phyloP scores from a whole-genome alignment of 2,888 invertebrate species.

The Clanis bilineata region DNA sequence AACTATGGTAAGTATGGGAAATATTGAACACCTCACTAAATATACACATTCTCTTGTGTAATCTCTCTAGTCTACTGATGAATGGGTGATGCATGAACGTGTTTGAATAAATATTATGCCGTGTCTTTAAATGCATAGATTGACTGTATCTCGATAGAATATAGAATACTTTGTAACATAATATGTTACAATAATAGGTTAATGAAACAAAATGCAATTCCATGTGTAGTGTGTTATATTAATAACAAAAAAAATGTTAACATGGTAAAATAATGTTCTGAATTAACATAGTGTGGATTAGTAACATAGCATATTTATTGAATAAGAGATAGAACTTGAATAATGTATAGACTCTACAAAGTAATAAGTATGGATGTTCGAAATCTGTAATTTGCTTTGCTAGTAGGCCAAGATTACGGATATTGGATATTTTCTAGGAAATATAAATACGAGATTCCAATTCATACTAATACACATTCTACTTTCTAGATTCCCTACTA shows the following conservation, averaged over 20 bases:
- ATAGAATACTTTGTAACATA: no score
- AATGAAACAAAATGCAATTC: no score
- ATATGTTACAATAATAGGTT: no score
- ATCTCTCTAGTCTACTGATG: not conserved
- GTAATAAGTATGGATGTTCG: no score
- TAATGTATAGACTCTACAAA: not conserved
- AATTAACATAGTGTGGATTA: not conserved
- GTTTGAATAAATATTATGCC: no score
- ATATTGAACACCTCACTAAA: not conserved
- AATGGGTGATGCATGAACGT: not conserved
- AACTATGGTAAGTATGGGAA: conserved; percentile 64
- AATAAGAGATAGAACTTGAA: not conserved
- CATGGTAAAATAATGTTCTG: not conserved
- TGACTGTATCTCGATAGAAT: no score
- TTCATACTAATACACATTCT: not conserved
- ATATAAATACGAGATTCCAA: not conserved
- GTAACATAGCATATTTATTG: not conserved
- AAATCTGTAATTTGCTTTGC: no score
- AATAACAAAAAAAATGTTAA: no score
- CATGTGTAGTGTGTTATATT: no score
- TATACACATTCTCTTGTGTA: not conserved
- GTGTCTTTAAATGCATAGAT: no score
- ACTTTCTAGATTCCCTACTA: not conserved
- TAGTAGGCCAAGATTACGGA: not conserved
- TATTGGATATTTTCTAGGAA: not conserved